Base-by-base conservation (phyloP, 2,113 vertebrate species). In the Loxodonta africana region DNA sequence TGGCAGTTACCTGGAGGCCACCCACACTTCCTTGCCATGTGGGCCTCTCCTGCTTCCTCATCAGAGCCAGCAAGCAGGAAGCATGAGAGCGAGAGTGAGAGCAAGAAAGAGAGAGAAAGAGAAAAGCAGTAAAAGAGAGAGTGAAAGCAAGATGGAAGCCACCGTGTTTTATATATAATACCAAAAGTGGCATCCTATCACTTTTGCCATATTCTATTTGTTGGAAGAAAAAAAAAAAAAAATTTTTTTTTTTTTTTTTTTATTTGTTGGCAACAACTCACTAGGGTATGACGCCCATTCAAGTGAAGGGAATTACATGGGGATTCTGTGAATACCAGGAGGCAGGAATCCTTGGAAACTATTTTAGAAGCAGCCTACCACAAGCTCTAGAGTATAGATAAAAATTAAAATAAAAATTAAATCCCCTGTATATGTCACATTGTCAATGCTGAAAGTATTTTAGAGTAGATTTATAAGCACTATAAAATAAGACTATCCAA, bases 391-490 rank as follows among this genome's bases (percentile, higher is more conserved):
- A 83, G 20, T 28, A 57, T 0, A 77, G 20, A 37, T 18, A 21
- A 44, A 87, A 90, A 78, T 81, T 71, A 95, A 89, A 20, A 37
- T 18, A 21, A 44, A 87, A 90, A 78, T 81, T 71, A 95, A 89
- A 20, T 67, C 25, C 60, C 25, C 51, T 78, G 37, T n/a, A 10
- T 44, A 69, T 71, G n/a, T 53, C 57, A 65, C 4, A 71, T 21
- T 77, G 71, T 44, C 71, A 46, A 37, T 41, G 44, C 83, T 41
- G 14, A 77, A 83, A 37, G n/a, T 48, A 60, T 90, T 92, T 65
- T 65, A 65, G 48, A 84, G 90, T 62, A 60, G 33, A 95, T 74
- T 53, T 53, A 71, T 14, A 84, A 93, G 18, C 30, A 89, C 92
- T 76, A 82, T 88, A 63, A 96, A 92, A 3, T 25, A 69, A 96